phyloP scores from a whole-genome alignment of 2,888 invertebrate species.

The Atethmia centrago region DNA sequence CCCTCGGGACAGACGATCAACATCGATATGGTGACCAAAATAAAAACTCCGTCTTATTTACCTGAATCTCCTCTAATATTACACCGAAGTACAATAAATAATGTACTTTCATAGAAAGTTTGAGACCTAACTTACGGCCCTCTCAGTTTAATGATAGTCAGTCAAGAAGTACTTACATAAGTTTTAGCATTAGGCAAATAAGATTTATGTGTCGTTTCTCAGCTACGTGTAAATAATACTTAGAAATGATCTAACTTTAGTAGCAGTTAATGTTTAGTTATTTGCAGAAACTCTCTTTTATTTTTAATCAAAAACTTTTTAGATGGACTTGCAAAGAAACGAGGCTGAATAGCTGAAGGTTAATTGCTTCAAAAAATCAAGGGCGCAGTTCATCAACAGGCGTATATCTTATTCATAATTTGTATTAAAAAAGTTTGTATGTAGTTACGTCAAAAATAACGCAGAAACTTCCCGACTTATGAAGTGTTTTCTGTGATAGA shows the following conservation, averaged over 20 bases:
- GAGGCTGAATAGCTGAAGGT: constrained; percentile 2
- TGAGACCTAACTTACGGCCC: constrained; percentile 31
- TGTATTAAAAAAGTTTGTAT: constrained; percentile 41
- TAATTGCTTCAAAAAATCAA: constrained; percentile 26
- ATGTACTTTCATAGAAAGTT: constrained; percentile 46
- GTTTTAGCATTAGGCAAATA: constrained; percentile 51
- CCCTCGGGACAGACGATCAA: neutral
- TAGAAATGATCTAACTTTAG: constrained; percentile 24
- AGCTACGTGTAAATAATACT: constrained; percentile 39
- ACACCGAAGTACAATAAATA: constrained; percentile 40
- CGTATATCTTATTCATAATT: constrained; percentile 36
- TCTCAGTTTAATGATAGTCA: constrained; percentile 38
- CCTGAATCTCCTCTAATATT: constrained; percentile 26
- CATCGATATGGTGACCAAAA: neutral
- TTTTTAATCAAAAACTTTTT: constrained; percentile 44
- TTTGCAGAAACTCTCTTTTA: constrained; percentile 24
- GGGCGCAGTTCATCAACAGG: constrained; percentile 2
- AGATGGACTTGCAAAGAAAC: constrained; percentile 20
- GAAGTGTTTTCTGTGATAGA: constrained; percentile 17
- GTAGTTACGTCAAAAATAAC: constrained; percentile 17
- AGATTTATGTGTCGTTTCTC: constrained; percentile 44
- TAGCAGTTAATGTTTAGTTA: constrained; percentile 31
- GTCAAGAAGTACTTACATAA: constrained; percentile 51
- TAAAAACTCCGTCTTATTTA: neutral
- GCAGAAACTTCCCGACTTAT: constrained; percentile 13